Conservation (phyloP, 2,888 invertebrate genomes). For the Melanostoma scalare region DNA sequence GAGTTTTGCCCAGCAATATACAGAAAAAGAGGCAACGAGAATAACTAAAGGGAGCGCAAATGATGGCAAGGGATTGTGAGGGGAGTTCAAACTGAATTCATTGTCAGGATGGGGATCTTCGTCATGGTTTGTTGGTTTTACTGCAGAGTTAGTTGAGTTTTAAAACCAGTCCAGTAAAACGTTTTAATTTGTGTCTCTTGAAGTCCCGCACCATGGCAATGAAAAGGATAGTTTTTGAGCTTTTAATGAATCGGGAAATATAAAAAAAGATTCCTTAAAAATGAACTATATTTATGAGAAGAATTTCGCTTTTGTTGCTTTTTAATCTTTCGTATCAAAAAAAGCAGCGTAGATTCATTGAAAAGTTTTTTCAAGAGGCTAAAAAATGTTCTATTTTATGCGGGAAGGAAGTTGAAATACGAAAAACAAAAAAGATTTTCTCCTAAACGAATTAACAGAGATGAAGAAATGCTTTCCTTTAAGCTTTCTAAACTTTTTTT, state of each 20-base stretch:
- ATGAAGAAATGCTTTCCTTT: no score
- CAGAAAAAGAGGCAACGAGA: background rate
- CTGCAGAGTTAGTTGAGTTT: conserved; percentile 46
- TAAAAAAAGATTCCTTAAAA: conserved; percentile 8
- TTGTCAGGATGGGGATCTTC: conserved; percentile 58
- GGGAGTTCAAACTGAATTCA: conserved; percentile 41
- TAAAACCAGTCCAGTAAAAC: conserved; percentile 65
- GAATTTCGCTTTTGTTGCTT: conserved; percentile 45
- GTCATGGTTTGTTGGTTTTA: conserved; percentile 65
- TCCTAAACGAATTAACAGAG: no score
- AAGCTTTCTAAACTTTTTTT: no score
- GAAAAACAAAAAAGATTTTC: no score
- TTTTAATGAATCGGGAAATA: conserved; percentile 54
- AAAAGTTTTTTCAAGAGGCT: no score
- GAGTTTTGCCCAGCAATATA: conserved; percentile 25
- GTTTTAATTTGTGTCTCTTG: conserved; percentile 69
- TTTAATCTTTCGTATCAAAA: no score
- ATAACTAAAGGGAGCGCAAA: conserved; percentile 15
- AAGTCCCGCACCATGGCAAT: conserved; percentile 1
- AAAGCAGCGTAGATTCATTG: no score
- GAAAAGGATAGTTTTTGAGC: conserved; percentile 36
- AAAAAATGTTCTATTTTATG: no score
- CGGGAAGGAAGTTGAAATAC: no score
- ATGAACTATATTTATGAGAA: conserved; percentile 53
- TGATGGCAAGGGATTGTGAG: no score